Conservation (phyloP, 2,888 invertebrate genomes). For the Tanypteryx hageni region DNA sequence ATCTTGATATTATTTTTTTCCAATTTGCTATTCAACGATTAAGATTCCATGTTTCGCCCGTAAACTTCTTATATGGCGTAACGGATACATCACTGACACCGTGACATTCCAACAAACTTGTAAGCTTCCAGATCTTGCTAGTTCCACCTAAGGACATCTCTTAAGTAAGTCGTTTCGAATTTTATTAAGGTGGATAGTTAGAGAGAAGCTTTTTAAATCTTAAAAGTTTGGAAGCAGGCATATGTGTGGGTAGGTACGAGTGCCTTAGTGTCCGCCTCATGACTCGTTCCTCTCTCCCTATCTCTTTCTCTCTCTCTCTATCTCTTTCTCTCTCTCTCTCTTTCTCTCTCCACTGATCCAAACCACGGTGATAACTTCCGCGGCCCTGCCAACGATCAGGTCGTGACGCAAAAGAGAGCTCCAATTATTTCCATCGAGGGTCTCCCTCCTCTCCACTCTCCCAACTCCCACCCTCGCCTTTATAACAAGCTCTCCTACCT, state of each 20-base stretch:
- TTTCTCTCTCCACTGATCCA: not conserved
- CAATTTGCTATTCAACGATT: too few relatives aligned
- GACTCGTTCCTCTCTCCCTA: not conserved
- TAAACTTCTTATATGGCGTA: too few relatives aligned
- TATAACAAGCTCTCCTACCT: conserved; percentile 29
- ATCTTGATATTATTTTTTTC: too few relatives aligned
- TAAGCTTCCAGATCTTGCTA: too few relatives aligned
- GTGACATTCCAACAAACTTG: too few relatives aligned
- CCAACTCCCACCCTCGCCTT: not conserved
- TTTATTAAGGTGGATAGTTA: not conserved
- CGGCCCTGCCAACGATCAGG: not conserved
- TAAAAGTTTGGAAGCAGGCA: not conserved
- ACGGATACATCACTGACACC: too few relatives aligned
- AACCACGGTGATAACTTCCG: conserved; percentile 6
- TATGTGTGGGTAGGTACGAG: not conserved
- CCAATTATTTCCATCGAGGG: conserved; percentile 23
- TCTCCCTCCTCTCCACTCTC: not conserved
- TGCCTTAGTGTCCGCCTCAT: not conserved
- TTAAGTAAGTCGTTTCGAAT: too few relatives aligned
- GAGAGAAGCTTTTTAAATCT: not conserved
- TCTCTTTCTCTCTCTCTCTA: too few relatives aligned
- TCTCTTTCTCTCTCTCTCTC: too few relatives aligned
- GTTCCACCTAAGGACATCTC: too few relatives aligned
- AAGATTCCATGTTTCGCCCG: too few relatives aligned
- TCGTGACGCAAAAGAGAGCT: not conserved